Evolutionary conservation across 2,113 vertebrate species (phyloP), one percentile per base, ranked within the genome.

Genomic region (Brachypodius melanocephalos): DNA sequence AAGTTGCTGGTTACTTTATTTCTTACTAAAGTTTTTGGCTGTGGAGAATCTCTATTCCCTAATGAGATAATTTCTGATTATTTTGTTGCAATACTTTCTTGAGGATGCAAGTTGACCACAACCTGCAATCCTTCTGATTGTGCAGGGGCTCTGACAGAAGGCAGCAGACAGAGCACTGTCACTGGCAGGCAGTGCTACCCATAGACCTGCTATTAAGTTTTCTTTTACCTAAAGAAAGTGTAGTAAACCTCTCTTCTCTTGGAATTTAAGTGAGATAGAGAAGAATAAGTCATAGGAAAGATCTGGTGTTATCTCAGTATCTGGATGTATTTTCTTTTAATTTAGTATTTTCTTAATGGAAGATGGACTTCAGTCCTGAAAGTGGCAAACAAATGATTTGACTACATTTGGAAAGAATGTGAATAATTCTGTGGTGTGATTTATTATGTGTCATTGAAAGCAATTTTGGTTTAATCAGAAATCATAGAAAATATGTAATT

Each of bases 381-480:
- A 9, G 72, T 34, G 36, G 38, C 54, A 71, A 85, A 68, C 29
- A 67, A 80, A 79, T 81, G 0, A 71, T 74, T 93, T 90, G 51
- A 18, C 12, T 34, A 2, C 6, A 7, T 71, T 66, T 88, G 26
- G 55, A 38, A 88, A 82, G n/a, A 67, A 67, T 63, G 58, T 69
- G 78, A 85, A 49, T 89, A 94, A 66, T 28, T 81, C 34, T 63
- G 42, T 14, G 4, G 4, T 76, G 45, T 93, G 91, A 91, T 93
- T 90, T 90, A 93, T 93, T 65, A 59, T 15, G 36, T 55, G 46
- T n/a, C 42, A 8, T 46, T 77, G 20, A 80, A 95, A 93, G 63
- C 36, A 57, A 67, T 73, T 94, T 93, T 85, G 21, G 43, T 63
- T 95, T 80, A 89, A 88, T 83, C 82, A 76, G 78, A 91, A 88